Evolutionary conservation across 64 coral and sea anemone genomes (phyloP).

Genomic region (Exaiptasia diaphana): DNA sequence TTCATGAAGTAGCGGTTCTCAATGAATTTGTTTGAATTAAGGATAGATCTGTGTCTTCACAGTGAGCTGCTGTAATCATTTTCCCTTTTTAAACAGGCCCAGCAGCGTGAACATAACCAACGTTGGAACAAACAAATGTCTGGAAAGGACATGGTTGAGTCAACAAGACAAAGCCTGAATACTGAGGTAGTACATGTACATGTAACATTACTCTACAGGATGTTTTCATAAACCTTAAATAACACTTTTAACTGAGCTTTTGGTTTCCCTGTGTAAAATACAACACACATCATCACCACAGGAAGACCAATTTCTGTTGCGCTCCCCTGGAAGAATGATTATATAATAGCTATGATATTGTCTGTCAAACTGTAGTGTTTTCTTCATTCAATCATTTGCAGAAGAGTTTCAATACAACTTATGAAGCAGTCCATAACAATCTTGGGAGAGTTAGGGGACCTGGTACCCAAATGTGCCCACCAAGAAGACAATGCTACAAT

Average conservation of each 20-base stretch:
- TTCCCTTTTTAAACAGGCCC: too few relatives aligned
- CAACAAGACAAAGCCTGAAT: slow-evolving; percentile 65
- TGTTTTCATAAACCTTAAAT: not conserved
- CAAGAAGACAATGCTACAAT: slow-evolving; percentile 31
- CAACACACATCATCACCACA: not conserved
- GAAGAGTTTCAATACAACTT: slow-evolving; percentile 85
- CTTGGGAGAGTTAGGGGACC: slow-evolving; percentile 67
- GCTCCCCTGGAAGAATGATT: not conserved
- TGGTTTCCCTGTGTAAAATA: not conserved
- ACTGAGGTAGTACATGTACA: slow-evolving; percentile 21
- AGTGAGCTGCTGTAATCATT: too few relatives aligned
- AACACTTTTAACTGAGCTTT: not conserved
- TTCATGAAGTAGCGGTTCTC: too few relatives aligned
- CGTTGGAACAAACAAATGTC: slow-evolving; percentile 88
- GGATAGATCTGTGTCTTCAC: too few relatives aligned
- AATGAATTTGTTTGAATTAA: too few relatives aligned
- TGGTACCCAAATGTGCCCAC: slow-evolving; percentile 20
- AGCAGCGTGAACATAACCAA: slow-evolving; percentile 73
- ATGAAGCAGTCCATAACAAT: slow-evolving; percentile 67
- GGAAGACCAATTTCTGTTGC: not conserved
- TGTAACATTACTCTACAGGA: not conserved
- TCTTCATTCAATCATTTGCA: slow-evolving; percentile 9
- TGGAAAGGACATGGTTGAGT: slow-evolving; percentile 76
- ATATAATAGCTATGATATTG: not conserved
- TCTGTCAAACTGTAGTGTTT: not conserved